Base-by-base conservation (phyloP, 2,113 vertebrate genomes). In the Cynocephalus volans region DNA sequence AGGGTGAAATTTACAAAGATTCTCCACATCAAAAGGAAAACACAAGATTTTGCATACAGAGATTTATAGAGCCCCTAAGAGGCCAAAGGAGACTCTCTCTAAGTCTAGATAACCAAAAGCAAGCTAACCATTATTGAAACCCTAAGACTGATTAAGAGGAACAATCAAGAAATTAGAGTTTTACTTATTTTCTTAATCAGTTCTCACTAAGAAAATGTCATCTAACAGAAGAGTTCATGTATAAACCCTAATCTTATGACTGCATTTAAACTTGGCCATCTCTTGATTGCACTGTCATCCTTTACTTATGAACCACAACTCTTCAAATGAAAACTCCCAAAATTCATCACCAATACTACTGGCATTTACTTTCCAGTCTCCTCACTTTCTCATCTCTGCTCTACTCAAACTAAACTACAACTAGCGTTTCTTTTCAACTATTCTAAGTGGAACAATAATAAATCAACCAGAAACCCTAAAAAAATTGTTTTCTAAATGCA, bases 1-100 rank as follows among this genome's bases (percentile, higher is more conserved):
- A 85, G 60, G 36, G 81, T 72, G 75, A 83, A 96, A 94, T 56
- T 87, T 75, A 91, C 9, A 95, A 83, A 96, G 33, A 89, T 64
- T 96, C 41, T 94, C 90, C 10, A 87, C 5, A 95, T 13, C 87
- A 97, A 95, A 96, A 91, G 60, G 33, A 96, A 98, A 97, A 81
- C 48, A 69, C 80, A 93, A 81, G 70, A 94, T 50, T 92, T 70
- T 95, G 50, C 21, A 86, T 19, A 83, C 6, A 84, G 11, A 65
- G 45, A 91, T 69, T 83, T 88, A 67, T 1, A 93, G 41, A 84
- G 65, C 1, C 48, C 76, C 62, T 73, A 5, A 93, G 77, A 91
- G 33, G 45, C 11, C 50, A 86, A 93, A 83, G 65, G 87, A 86
- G 33, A 73, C 19, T 62, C 31, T 62, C 31, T 15, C 41, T 36